These are phyloP conservation scores for Herpetotheres cachinnans DNA, from an alignment of 2,113 vertebrate species.

Conservation along the genomic window DNA sequence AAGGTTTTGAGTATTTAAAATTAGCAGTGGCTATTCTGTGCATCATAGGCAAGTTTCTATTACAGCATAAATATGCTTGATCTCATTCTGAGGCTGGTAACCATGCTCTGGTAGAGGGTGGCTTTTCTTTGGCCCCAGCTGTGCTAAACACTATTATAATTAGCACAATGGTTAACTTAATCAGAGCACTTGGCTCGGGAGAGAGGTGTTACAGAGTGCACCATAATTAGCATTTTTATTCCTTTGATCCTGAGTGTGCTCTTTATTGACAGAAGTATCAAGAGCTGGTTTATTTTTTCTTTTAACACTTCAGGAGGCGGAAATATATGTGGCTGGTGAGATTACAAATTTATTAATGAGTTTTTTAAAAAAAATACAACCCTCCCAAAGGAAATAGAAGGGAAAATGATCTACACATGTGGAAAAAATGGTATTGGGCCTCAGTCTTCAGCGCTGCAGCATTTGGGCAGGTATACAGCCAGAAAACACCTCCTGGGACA, in stretches of 20 bases:
- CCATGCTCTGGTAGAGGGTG: neutral
- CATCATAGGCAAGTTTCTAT: neutral
- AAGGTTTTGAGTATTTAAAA: neutral
- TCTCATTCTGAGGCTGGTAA: neutral
- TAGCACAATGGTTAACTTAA: conserved; percentile 60
- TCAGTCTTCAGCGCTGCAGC: neutral
- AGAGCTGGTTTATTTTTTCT: conserved; percentile 21
- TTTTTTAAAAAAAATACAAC: neutral
- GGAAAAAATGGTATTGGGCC: neutral
- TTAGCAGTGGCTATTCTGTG: neutral
- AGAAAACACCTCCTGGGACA: neutral
- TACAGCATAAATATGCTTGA: neutral
- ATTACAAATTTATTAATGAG: neutral
- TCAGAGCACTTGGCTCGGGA: conserved; percentile 45
- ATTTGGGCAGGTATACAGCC: neutral
- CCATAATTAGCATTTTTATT: conserved; percentile 59
- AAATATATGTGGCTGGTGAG: conserved; percentile 13
- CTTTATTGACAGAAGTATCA: conserved; percentile 62
- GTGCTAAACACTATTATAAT: conserved; percentile 48
- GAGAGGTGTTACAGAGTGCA: conserved; percentile 48
- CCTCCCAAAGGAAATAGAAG: neutral
- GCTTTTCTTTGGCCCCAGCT: conserved; percentile 61
- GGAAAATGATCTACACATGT: neutral
- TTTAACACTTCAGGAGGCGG: conserved; percentile 41
- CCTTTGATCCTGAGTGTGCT: conserved; percentile 50